Evolutionary conservation across 2,113 vertebrate species (phyloP).

Genomic region (Lagenorhynchus albirostris): DNA sequence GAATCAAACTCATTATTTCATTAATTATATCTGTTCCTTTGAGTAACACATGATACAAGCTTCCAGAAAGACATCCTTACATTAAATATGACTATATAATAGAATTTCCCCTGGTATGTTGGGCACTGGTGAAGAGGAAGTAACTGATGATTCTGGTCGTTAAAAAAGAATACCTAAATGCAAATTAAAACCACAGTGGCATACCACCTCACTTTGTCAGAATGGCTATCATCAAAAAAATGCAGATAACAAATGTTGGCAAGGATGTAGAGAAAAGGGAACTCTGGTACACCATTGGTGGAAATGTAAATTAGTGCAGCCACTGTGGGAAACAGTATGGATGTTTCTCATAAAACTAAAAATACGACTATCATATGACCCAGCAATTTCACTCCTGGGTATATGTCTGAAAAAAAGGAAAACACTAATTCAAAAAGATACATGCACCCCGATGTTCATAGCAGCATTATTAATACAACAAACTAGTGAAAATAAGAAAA

Average conservation of each 20-base stretch:
- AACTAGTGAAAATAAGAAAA: neutral
- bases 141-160: neutral
- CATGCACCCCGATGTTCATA: neutral
- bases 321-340: neutral
- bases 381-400: neutral
- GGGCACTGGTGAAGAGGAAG: neutral
- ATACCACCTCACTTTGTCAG: neutral
- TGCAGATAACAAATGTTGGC: neutral
- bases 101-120: neutral
- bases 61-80: neutral
- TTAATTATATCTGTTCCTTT: conserved; percentile 30
- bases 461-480: neutral
- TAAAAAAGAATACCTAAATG: neutral
- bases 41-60: neutral
- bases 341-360: neutral
- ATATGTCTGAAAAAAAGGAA: neutral
- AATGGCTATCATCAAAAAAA: neutral
- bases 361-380: neutral
- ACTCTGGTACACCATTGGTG: neutral
- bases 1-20: conserved; percentile 2
- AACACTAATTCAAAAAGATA: neutral
- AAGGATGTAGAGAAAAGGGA: neutral
- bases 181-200: neutral
- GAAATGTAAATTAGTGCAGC: neutral
- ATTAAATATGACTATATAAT: neutral